Evolutionary conservation across 2,888 invertebrate genomes (phyloP).

Genomic region (Podabrus alpinus): DNA sequence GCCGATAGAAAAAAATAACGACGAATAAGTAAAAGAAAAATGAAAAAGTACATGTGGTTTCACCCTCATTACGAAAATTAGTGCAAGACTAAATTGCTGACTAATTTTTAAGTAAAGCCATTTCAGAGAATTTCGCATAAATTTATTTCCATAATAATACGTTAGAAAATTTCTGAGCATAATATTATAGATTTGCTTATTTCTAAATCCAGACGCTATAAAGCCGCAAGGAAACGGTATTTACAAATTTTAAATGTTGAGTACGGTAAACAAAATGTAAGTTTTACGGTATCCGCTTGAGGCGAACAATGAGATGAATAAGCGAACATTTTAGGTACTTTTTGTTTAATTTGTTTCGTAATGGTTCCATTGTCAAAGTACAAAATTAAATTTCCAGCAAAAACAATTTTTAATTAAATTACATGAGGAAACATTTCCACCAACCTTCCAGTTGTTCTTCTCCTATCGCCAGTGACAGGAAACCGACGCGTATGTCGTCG

Average conservation of each 20-base stretch:
- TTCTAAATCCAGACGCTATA: not conserved
- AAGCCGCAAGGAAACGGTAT: not conserved
- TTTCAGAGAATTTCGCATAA: not conserved
- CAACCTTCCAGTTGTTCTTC: conserved; percentile 69
- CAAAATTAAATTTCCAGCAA: not conserved
- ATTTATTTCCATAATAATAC: not conserved
- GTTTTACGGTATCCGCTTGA: not conserved
- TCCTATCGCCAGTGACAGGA: conserved; percentile 60
- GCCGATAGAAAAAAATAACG: too few species aligned
- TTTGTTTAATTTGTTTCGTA: not conserved
- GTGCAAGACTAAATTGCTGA: not conserved
- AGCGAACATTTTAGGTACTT: not conserved
- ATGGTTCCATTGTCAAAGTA: not conserved
- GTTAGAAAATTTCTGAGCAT: not conserved
- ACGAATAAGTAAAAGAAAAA: too few species aligned
- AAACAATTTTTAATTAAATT: not conserved
- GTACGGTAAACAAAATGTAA: not conserved
- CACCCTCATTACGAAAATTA: not conserved
- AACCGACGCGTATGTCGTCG: conserved; percentile 59
- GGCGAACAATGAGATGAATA: not conserved
- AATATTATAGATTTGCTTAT: not conserved
- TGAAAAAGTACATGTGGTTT: not conserved
- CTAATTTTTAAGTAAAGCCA: not conserved
- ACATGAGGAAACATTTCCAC: conserved; percentile 11
- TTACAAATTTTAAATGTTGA: not conserved